Evolutionary conservation across 2,113 vertebrate species (phyloP).

Genomic region (Misgurnus mizolepis): DNA sequence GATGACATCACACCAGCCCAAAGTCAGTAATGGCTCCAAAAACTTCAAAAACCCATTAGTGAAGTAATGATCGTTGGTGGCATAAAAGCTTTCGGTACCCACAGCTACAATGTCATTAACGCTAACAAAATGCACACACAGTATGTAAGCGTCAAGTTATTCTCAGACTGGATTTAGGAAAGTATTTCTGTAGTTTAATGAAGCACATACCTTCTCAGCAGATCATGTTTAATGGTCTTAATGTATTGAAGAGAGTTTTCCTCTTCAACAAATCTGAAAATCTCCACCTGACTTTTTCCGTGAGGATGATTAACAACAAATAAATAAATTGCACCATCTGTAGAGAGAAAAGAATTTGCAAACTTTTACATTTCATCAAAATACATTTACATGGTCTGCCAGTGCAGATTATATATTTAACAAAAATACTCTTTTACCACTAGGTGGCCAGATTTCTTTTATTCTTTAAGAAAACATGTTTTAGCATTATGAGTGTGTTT

Average conservation of each 20-base stretch:
- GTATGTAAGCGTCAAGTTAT: too few species aligned
- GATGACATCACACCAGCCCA: slow-evolving; percentile 80
- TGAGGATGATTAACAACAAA: slow-evolving; percentile 91
- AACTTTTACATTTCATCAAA: too few species aligned
- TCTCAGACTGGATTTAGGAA: fast-evolving
- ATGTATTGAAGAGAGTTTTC: slow-evolving; percentile 79
- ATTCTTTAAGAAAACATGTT: background rate
- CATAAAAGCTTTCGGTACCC: slow-evolving; percentile 88
- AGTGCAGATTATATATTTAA: too few species aligned
- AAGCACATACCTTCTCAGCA: slow-evolving; percentile 81
- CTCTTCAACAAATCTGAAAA: slow-evolving; percentile 85
- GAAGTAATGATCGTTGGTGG: slow-evolving; percentile 91
- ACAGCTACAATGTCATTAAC: slow-evolving; percentile 89
- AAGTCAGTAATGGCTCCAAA: slow-evolving; percentile 73
- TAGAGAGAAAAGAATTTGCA: slow-evolving; percentile 30
- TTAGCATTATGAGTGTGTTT: background rate
- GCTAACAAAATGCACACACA: slow-evolving; percentile 65
- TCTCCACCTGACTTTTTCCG: slow-evolving; percentile 80
- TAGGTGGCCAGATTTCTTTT: too few species aligned
- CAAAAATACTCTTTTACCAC: too few species aligned
- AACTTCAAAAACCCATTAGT: slow-evolving; percentile 48
- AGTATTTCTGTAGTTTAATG: background rate
- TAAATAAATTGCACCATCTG: slow-evolving; percentile 83
- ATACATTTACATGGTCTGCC: too few species aligned
- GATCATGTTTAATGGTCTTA: slow-evolving; percentile 85